Percentiles rank a stretch among this genome's conserved stretches.
phyloP scores from a whole-genome alignment of 2,888 invertebrate species.

The Herminia tarsipennalis region DNA sequence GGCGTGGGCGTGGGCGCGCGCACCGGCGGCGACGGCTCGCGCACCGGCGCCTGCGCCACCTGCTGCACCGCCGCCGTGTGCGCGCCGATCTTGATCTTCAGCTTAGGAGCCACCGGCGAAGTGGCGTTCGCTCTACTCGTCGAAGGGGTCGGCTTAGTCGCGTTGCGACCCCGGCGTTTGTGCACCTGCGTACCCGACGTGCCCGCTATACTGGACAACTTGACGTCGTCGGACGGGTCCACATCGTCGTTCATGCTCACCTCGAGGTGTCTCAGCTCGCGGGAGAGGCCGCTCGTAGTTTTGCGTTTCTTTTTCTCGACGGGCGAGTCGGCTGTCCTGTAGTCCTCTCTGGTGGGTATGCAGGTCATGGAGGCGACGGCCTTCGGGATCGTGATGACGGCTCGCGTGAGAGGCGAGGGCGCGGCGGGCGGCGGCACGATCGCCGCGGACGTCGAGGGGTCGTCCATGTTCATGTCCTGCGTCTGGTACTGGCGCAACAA shows the following conservation, averaged over 20 bases:
- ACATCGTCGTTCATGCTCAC: conserved; percentile 84
- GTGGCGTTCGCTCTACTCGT: conserved; percentile 50
- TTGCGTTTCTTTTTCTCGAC: conserved; percentile 89
- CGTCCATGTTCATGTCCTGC: conserved; percentile 94
- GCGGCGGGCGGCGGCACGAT: conserved; percentile 84
- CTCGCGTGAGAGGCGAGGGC: conserved; percentile 87
- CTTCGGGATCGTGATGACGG: conserved; percentile 93
- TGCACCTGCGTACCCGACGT: conserved; percentile 46
- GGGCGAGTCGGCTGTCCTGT: conserved; percentile 88
- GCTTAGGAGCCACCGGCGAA: conserved; percentile 86
- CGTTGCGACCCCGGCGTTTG: conserved; percentile 13
- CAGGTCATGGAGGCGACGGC: conserved; percentile 95
- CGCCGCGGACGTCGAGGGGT: conserved; percentile 84
- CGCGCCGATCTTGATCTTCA: conserved; percentile 91
- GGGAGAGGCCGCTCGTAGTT: conserved; percentile 78
- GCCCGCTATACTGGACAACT: conserved; percentile 57
- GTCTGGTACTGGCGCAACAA: conserved; percentile 92
- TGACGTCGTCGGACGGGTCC: conserved; percentile 71
- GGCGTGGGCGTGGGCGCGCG: conserved; percentile 47
- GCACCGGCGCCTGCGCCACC: conserved; percentile 38
- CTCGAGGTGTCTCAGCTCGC: conserved; percentile 88
- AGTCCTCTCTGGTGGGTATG: conserved; percentile 94
- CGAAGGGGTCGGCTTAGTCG: conserved; percentile 28
- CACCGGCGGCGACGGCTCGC: conserved; percentile 35
- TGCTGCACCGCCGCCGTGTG: conserved; percentile 84